Base-by-base conservation (phyloP, 1,140 invertebrate genomes). In the Drosophila ananassae region DNA sequence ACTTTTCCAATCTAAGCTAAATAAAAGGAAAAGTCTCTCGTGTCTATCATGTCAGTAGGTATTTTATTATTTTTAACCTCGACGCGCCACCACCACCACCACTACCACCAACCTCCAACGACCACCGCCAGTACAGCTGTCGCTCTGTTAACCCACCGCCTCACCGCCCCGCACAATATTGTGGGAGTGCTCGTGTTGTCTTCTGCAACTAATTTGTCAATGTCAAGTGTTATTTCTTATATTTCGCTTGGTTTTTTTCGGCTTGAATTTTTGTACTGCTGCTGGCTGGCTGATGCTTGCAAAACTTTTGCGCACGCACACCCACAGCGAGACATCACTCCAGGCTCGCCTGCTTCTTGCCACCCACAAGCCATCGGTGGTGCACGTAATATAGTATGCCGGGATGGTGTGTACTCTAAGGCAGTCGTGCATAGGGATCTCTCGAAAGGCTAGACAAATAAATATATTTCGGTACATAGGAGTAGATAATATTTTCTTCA, bases 1-100 rank as follows among this genome's bases (percentile, higher is more conserved):
- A 90, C 87, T 90, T 90, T 90, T 90, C 87, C 87, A 90, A 90
- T 90, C 87, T 90, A 90, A 74, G 79, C 84, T 90, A 90, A 90
- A 90, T 90, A 90, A 89, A 90, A 89, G 78, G 79, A 87, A 87
- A 87, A 89, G 77, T 83, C 89, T 80, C 78, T 79, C 87, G 67
- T 90, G 87, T 90, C 87, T 83, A 90, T 90, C 87, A 90, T 90
- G 87, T 90, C 87, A 90, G 82, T 89, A 73, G 89, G 77, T 90
- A 90, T 90, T 90, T 90, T 90, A 83, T 90, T 90, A 90, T 90
- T 87, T 87, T 82, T 82, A 85, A 82, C 85, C 83, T 89, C 62
- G 60, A 34, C 54, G 52, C 66, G 32, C 21, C 46, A 28, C 28
- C 37, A 8, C 13, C 54, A 34, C 24, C 46, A 22, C 28, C 54